Evolutionary conservation across 2,113 vertebrate species (phyloP).

Genomic region (Pelecanoides urinatrix): DNA sequence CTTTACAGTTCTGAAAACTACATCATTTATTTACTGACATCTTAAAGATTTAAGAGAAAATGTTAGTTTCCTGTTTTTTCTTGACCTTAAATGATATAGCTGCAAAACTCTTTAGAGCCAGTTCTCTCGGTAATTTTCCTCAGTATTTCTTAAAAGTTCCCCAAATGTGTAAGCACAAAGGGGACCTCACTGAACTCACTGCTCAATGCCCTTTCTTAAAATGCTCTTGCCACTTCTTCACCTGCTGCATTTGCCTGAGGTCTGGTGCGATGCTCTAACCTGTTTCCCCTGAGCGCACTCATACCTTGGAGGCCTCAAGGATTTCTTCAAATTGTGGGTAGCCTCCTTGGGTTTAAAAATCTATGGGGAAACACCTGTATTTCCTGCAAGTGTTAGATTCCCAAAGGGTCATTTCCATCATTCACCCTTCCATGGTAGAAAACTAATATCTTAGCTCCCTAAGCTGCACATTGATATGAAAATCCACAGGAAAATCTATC

Average conservation of each 20-base stretch:
- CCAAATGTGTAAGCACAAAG: neutral
- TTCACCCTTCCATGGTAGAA: neutral
- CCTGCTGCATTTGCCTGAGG: neutral
- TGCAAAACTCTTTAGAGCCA: neutral
- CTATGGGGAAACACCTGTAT: neutral
- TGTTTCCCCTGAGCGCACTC: neutral
- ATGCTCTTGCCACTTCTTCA: neutral
- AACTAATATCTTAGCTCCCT: neutral
- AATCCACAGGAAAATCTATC: neutral
- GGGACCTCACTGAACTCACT: neutral
- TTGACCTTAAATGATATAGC: neutral
- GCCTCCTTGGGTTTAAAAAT: neutral
- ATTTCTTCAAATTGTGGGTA: neutral
- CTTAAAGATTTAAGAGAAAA: slow-evolving; percentile 36
- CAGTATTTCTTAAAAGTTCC: neutral
- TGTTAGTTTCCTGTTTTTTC: neutral
- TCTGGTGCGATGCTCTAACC: neutral
- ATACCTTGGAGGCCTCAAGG: neutral
- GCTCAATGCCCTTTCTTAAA: neutral
- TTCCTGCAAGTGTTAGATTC: neutral
- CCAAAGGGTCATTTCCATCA: neutral
- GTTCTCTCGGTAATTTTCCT: neutral
- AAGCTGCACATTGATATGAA: neutral
- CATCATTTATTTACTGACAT: slow-evolving; percentile 55
- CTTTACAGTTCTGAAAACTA: slow-evolving; percentile 32